Evolutionary conservation across 2,888 invertebrate species (phyloP).

Genomic region (Dasypolia templi): DNA sequence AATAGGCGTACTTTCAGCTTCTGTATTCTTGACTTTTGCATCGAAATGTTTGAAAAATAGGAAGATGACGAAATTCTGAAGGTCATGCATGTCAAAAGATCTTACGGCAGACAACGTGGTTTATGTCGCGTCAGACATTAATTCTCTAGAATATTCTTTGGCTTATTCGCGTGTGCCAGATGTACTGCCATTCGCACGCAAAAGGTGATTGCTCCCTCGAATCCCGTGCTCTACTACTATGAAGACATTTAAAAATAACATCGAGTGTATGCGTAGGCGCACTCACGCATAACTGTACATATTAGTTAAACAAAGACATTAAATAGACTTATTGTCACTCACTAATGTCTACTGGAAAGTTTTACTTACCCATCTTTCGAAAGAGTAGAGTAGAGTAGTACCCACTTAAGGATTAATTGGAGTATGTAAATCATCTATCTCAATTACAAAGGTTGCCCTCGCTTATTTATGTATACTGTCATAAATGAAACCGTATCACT

Average conservation of each 20-base stretch:
- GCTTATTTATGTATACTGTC: not conserved
- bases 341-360: slow-evolving; percentile 42
- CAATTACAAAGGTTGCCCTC: slow-evolving; percentile 21
- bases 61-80: not conserved
- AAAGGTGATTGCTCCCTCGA: slow-evolving; percentile 73
- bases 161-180: slow-evolving; percentile 61
- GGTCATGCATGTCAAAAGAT: not conserved
- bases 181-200: slow-evolving; percentile 44
- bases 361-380: slow-evolving; percentile 50
- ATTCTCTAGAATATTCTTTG: slow-evolving; percentile 60
- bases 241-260: slow-evolving; percentile 72
- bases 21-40: not conserved
- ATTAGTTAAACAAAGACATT: slow-evolving; percentile 41
- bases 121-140: slow-evolving; percentile 1
- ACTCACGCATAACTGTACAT: slow-evolving; percentile 44
- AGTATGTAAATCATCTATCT: slow-evolving; percentile 14
- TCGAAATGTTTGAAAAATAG: not conserved
- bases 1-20: not conserved
- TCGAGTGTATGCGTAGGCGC: slow-evolving; percentile 41
- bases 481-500: slow-evolving; percentile 1
- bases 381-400: not conserved
- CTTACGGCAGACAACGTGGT: slow-evolving; percentile 9
- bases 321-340: slow-evolving; percentile 22
- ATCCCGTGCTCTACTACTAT: slow-evolving; percentile 60
- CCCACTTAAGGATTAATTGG: slow-evolving; percentile 26